Evolutionary conservation across 2,113 vertebrate species (phyloP).

Genomic region (Redunca redunca): DNA sequence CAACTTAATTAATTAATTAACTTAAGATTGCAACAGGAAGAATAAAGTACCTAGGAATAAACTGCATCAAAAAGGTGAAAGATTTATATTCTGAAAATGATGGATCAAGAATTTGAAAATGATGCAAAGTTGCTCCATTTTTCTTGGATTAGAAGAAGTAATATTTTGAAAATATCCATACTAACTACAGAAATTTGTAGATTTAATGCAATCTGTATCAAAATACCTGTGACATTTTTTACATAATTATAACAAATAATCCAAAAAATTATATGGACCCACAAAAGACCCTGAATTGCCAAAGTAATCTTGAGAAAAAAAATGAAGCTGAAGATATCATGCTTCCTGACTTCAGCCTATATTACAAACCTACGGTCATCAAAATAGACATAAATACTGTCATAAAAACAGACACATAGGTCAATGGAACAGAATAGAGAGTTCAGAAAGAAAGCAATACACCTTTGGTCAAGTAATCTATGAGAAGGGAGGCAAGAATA

Average conservation of each 20-base stretch:
- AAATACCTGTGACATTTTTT: neutral
- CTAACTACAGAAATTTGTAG: neutral
- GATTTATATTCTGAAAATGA: neutral
- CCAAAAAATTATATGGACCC: neutral
- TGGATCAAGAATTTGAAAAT: neutral
- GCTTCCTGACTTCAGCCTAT: neutral
- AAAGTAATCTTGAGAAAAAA: neutral
- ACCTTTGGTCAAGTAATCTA: neutral
- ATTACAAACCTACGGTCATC: neutral
- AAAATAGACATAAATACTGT: neutral
- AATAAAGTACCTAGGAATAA: neutral
- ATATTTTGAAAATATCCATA: neutral
- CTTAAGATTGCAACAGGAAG: neutral
- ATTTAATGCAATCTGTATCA: neutral
- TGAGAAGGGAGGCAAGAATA: neutral
- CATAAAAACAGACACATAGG: neutral
- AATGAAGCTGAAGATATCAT: neutral
- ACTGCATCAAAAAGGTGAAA: neutral
- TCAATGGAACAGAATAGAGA: neutral
- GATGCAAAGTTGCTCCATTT: neutral
- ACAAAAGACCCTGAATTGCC: neutral
- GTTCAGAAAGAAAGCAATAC: neutral
- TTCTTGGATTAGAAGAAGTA: neutral
- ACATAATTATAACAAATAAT: neutral
- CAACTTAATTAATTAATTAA: neutral